Evolutionary conservation across 2,797 vertebrate species (phyloP).

Genomic region (Micropoecilia bifurca): DNA sequence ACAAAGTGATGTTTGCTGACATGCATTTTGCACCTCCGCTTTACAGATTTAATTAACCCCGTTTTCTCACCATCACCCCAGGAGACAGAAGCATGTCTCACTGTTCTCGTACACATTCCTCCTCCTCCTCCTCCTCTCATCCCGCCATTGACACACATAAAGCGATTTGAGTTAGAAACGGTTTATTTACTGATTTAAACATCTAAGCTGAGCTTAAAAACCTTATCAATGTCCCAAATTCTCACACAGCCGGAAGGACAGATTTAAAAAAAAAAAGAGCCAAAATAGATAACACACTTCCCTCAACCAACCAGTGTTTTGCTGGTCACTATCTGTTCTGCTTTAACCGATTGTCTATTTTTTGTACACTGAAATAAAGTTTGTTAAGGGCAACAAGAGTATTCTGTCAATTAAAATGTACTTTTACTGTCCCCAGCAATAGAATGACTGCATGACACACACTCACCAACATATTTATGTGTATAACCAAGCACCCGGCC

Average conservation of each 20-base stretch:
- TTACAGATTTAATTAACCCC: slow-evolving; percentile 67
- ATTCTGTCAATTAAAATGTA: slow-evolving; percentile 53
- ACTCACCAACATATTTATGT: slow-evolving; percentile 1
- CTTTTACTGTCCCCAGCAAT: slow-evolving; percentile 40
- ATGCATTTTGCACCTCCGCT: slow-evolving; percentile 62
- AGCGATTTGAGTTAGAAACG: slow-evolving; percentile 43
- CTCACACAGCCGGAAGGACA: slow-evolving; percentile 31
- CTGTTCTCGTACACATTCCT: slow-evolving; percentile 9
- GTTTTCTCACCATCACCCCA: slow-evolving; percentile 45
- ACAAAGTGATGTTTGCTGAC: slow-evolving; percentile 46
- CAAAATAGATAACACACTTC: slow-evolving; percentile 1
- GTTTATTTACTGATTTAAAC: slow-evolving; percentile 45
- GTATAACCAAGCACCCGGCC: slow-evolving; percentile 16
- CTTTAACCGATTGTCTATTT: slow-evolving; percentile 28
- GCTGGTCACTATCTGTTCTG: slow-evolving; percentile 15
- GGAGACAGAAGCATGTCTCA: slow-evolving; percentile 38
- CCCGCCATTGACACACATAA: slow-evolving; percentile 42
- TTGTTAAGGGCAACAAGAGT: slow-evolving; percentile 56
- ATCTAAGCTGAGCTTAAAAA: slow-evolving; percentile 35
- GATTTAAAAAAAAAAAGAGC: slow-evolving; percentile 25
- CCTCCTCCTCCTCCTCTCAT: slow-evolving; percentile 10
- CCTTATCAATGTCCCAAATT: slow-evolving; percentile 39
- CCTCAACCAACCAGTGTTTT: slow-evolving; percentile 16
- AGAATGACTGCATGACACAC: slow-evolving; percentile 10
- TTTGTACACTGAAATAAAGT: slow-evolving; percentile 37